phyloP scores from a whole-genome alignment of 2,797 vertebrate species.

The Podarcis siculus region DNA sequence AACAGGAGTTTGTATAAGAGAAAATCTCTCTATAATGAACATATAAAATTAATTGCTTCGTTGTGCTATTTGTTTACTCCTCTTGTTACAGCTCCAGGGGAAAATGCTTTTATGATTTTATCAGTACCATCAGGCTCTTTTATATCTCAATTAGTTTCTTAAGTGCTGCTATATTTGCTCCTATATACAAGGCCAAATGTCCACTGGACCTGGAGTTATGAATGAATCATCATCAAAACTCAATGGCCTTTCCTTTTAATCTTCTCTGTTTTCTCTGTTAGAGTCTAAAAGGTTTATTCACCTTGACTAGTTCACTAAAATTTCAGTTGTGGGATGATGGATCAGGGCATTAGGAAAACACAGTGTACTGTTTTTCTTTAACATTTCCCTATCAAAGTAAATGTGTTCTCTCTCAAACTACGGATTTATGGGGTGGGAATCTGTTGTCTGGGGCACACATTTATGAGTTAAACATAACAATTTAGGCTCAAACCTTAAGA shows the following conservation, averaged over 20 bases:
- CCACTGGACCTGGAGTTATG: background rate
- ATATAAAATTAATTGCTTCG: background rate
- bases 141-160: background rate
- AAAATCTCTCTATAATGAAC: background rate
- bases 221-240: background rate
- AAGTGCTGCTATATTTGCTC: background rate
- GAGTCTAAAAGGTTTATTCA: background rate
- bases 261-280: background rate
- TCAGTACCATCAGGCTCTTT: background rate
- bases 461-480: conserved; percentile 49
- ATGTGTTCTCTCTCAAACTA: background rate
- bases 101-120: background rate
- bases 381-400: conserved; percentile 20
- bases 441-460: conserved; percentile 32
- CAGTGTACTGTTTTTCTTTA: background rate
- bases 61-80: background rate
- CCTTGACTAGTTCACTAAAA: background rate
- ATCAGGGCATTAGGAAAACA: background rate
- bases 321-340: conserved; percentile 9
- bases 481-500: background rate
- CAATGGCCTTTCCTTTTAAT: background rate
- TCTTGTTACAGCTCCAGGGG: background rate
- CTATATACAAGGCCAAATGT: background rate
- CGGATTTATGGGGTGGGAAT: fast-evolving
- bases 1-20: background rate